phyloP scores from a whole-genome alignment of 2,888 invertebrate genomes.

The Cynaeus angustus region DNA sequence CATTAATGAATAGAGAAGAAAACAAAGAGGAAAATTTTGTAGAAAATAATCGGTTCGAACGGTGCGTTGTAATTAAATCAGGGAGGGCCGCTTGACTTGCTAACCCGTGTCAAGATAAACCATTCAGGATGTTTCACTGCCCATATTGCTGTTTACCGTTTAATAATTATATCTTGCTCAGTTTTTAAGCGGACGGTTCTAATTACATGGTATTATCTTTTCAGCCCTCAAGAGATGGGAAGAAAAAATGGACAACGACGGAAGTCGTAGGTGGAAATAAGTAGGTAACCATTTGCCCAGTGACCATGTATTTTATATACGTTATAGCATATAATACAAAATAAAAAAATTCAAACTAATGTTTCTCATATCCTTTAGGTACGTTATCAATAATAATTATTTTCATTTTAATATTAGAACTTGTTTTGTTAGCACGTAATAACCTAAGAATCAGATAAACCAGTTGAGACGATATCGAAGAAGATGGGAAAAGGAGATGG shows the following conservation, averaged over 20 bases:
- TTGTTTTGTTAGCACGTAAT: too few relatives aligned
- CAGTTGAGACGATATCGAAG: too few relatives aligned
- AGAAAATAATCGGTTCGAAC: conserved; percentile 19
- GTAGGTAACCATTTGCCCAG: neutral
- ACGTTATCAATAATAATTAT: too few relatives aligned
- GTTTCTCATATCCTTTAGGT: too few relatives aligned
- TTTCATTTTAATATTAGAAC: too few relatives aligned
- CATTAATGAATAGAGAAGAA: conserved; percentile 2
- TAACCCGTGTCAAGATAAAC: conserved; percentile 42
- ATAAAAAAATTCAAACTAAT: too few relatives aligned
- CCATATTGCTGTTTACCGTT: conserved; percentile 36
- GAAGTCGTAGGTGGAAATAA: conserved; percentile 5
- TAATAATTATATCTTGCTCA: conserved; percentile 34
- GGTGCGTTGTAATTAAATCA: conserved; percentile 41
- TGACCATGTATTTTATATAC: too few relatives aligned
- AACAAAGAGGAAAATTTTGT: conserved; percentile 31
- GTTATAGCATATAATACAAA: too few relatives aligned
- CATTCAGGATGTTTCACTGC: conserved; percentile 29
- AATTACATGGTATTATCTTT: conserved; percentile 30
- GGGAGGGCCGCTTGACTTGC: conserved; percentile 15
- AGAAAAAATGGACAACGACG: conserved; percentile 6
- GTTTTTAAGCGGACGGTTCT: conserved; percentile 18
- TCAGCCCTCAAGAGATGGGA: conserved; percentile 16
- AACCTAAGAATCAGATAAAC: too few relatives aligned
- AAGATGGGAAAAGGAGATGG: too few relatives aligned